Evolutionary conservation across 2,797 vertebrate genomes (phyloP).

Genomic region (Falco naumanni): DNA sequence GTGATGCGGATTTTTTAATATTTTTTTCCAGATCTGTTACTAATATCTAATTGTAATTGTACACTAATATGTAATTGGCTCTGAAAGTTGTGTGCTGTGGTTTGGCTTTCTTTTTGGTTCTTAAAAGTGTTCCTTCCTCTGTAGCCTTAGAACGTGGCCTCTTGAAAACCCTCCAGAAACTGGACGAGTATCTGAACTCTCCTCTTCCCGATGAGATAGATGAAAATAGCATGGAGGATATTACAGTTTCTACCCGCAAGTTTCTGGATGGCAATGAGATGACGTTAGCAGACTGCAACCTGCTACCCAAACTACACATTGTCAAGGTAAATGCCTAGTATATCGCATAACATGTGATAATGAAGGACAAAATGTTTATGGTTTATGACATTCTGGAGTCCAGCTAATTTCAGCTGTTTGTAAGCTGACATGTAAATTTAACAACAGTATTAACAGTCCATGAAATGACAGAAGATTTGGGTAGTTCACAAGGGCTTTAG

Average conservation of each 20-base stretch:
- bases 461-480: not conserved
- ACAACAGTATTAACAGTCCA: fast-evolving
- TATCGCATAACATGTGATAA: not conserved
- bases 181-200: constrained; percentile 92
- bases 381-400: not conserved
- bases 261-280: constrained; percentile 97
- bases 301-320: constrained; percentile 97
- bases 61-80: not conserved
- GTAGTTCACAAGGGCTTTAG: not conserved
- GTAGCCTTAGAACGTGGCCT: constrained; percentile 90
- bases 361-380: fast-evolving
- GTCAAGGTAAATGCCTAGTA: constrained; percentile 84
- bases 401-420: fast-evolving
- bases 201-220: constrained; percentile 97
- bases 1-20: not conserved
- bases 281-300: constrained; percentile 97
- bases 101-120: not conserved
- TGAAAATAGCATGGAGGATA: constrained; percentile 94
- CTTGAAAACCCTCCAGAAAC: constrained; percentile 95
- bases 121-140: not conserved
- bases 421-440: not conserved
- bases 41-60: no score
- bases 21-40: not conserved
- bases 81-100: not conserved
- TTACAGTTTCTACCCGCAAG: constrained; percentile 85